Conservation (phyloP, 2,797 vertebrate genomes). For the Arctocebus calabarensis region DNA sequence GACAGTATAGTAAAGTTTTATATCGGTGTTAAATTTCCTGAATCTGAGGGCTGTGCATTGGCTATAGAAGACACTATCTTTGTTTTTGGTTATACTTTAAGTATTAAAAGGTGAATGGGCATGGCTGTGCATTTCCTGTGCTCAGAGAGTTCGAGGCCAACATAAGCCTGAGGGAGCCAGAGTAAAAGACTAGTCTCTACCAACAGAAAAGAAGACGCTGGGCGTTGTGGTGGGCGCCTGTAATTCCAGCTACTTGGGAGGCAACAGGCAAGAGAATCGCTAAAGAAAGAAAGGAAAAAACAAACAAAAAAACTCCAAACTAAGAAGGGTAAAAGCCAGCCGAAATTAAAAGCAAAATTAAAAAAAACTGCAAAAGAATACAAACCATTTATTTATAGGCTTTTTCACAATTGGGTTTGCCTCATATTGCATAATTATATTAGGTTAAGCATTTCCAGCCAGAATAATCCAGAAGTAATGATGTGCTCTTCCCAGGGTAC, state of each 20-base stretch:
- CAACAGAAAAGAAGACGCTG: too few species aligned
- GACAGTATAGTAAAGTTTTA: background rate
- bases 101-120: background rate
- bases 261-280: too few species aligned
- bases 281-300: too few species aligned
- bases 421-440: background rate
- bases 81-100: background rate
- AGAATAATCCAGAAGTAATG: background rate
- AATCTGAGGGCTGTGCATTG: background rate
- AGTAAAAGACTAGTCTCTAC: too few species aligned
- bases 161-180: too few species aligned
- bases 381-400: background rate
- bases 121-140: too few species aligned
- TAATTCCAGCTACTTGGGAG: too few species aligned
- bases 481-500: background rate
- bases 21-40: background rate
- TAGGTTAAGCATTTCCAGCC: background rate
- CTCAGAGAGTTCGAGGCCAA: too few species aligned
- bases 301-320: too few species aligned
- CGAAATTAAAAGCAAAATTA: too few species aligned
- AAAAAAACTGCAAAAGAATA: constrained; percentile 12
- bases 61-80: background rate
- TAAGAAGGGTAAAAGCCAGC: too few species aligned
- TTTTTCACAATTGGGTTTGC: background rate
- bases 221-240: too few species aligned